phyloP scores from a whole-genome alignment of 2,888 invertebrate species.

The Tetheella fluctuosa region DNA sequence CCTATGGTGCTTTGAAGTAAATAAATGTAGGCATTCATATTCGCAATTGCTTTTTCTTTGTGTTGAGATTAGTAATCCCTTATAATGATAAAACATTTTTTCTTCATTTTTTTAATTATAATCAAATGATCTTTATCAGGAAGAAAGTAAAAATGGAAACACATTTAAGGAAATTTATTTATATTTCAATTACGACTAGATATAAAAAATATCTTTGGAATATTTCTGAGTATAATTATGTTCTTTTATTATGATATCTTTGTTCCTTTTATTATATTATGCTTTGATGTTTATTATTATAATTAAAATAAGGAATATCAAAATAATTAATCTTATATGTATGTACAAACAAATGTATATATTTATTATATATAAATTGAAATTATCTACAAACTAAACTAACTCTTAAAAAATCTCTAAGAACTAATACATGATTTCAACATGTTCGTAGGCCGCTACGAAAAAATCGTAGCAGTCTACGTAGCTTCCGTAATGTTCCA shows the following conservation, averaged over 20 bases:
- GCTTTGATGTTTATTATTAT: not conserved
- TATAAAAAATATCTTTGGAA: too few species aligned
- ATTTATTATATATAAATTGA: not conserved
- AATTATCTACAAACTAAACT: not conserved
- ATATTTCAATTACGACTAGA: constrained; percentile 42
- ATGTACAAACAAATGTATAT: too few species aligned
- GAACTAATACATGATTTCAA: not conserved
- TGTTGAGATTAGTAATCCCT: too few species aligned
- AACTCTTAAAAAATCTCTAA: not conserved
- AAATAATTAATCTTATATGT: not conserved
- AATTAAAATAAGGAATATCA: not conserved
- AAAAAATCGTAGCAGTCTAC: not conserved
- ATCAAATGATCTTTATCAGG: constrained; percentile 16
- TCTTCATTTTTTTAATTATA: not conserved
- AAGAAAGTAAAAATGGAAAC: constrained; percentile 21
- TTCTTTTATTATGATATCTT: not conserved
- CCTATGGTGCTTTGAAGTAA: too few species aligned
- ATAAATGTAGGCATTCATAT: too few species aligned
- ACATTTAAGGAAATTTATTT: constrained; percentile 25
- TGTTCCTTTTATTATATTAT: too few species aligned
- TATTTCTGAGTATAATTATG: constrained; percentile 17
- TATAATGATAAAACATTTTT: too few species aligned
- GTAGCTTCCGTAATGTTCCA: not conserved
- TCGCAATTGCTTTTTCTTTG: too few species aligned
- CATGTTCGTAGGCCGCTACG: not conserved